Evolutionary conservation across 2,888 invertebrate genomes (phyloP).

Genomic region (Agrotis exclamationis): DNA sequence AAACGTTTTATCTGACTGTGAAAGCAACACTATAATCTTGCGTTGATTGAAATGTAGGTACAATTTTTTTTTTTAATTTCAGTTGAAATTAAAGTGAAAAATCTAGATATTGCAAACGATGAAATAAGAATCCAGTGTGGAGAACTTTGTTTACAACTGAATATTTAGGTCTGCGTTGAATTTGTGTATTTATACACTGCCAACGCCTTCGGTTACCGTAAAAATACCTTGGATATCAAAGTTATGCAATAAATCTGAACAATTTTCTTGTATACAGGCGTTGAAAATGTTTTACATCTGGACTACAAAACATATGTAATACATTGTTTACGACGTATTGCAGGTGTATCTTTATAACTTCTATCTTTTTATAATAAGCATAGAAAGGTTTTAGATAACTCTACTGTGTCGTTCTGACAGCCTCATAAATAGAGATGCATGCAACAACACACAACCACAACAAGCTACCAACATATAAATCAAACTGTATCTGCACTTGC

Average conservation of each 20-base stretch:
- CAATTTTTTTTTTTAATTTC: neutral
- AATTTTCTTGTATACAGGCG: neutral
- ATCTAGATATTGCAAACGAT: slow-evolving; percentile 30
- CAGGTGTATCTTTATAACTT: neutral
- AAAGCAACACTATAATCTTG: neutral
- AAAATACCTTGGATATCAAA: slow-evolving; percentile 33
- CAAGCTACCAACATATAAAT: neutral
- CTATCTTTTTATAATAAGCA: neutral
- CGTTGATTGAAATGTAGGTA: slow-evolving; percentile 6
- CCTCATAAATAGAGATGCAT: neutral
- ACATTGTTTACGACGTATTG: neutral
- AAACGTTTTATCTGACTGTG: neutral
- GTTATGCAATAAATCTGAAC: slow-evolving; percentile 19
- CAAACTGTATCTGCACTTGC: slow-evolving; percentile 11
- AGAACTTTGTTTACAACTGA: slow-evolving; percentile 50
- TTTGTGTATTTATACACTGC: slow-evolving; percentile 43
- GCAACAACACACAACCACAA: neutral
- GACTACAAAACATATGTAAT: neutral
- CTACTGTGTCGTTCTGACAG: neutral
- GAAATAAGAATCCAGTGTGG: slow-evolving; percentile 38
- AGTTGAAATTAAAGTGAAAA: slow-evolving; percentile 24
- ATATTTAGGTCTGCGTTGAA: slow-evolving; percentile 44
- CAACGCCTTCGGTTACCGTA: slow-evolving; percentile 21
- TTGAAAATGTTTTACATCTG: slow-evolving; percentile 5
- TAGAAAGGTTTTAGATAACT: neutral